phyloP scores from a whole-genome alignment of 1,140 invertebrate genomes.

The Triops longicaudatus region DNA sequence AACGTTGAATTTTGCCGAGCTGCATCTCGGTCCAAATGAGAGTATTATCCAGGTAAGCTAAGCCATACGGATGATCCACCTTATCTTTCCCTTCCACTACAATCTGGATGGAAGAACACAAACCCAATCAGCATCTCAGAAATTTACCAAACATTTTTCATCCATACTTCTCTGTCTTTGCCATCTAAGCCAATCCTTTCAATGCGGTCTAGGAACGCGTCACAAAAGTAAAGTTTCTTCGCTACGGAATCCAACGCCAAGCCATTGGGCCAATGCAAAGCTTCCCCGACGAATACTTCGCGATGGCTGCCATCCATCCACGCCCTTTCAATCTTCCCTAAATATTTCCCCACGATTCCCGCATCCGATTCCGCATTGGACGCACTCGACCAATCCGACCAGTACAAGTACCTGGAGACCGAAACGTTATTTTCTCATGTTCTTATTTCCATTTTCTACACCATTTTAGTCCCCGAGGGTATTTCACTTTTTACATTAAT shows the following conservation, averaged over 20 bases:
- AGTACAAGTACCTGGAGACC: constrained; percentile 42
- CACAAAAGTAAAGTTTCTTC: constrained; percentile 48
- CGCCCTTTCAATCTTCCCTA: constrained; percentile 44
- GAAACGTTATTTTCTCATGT: constrained; percentile 25
- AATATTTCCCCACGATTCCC: constrained; percentile 25
- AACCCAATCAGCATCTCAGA: constrained; percentile 20
- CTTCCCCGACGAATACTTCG: constrained; percentile 37
- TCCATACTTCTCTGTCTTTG: constrained; percentile 38
- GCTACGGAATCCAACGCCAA: constrained; percentile 44
- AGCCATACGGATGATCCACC: constrained; percentile 49
- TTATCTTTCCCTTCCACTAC: constrained; percentile 35
- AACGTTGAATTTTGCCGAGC: constrained; percentile 41
- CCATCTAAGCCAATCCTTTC: constrained; percentile 45
- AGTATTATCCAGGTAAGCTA: constrained; percentile 41
- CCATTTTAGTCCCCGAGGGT: not conserved
- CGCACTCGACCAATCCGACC: constrained; percentile 44
- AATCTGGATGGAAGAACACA: constrained; percentile 29
- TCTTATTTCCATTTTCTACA: not conserved
- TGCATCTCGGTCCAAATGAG: constrained; percentile 52
- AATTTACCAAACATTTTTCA: constrained; percentile 20
- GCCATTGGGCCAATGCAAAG: constrained; percentile 49
- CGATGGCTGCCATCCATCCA: constrained; percentile 46
- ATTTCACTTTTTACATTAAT: not conserved
- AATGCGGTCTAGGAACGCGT: constrained; percentile 46
- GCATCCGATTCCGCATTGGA: constrained; percentile 4